Evolutionary conservation across 2,113 vertebrate genomes (phyloP).

Genomic region (Spea multiplicata): DNA sequence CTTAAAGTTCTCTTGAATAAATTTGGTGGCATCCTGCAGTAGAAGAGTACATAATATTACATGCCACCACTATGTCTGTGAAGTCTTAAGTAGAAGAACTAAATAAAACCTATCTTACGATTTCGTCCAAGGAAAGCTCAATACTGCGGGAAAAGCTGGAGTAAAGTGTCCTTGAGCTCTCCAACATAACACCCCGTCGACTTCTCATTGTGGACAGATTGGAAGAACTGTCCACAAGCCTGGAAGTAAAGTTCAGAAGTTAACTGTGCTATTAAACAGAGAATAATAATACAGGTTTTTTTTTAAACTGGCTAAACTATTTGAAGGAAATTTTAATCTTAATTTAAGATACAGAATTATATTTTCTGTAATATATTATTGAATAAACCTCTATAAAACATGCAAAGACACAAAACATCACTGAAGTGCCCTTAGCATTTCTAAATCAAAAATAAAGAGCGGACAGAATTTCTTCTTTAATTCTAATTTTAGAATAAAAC

Average conservation of each 20-base stretch:
- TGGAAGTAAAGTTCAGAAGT: not conserved
- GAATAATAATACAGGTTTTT: no score
- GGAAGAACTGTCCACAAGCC: constrained; percentile 22
- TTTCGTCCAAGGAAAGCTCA: constrained; percentile 55
- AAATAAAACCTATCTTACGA: constrained; percentile 43
- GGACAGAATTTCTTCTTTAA: no score
- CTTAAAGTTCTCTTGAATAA: constrained; percentile 75
- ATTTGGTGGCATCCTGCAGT: constrained; percentile 68
- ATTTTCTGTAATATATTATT: no score
- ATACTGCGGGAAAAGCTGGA: constrained; percentile 64
- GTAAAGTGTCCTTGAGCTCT: constrained; percentile 56
- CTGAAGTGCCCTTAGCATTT: no score
- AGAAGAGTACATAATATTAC: not conserved
- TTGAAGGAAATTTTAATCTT: no score
- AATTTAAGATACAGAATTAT: no score
- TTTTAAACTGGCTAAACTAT: no score
- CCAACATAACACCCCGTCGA: constrained; percentile 57
- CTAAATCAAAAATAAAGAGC: no score
- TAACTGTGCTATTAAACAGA: not conserved
- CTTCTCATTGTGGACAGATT: constrained; percentile 55
- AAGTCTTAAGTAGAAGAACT: constrained; percentile 10
- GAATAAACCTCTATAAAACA: no score
- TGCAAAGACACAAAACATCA: no score
- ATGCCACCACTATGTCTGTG: not conserved
- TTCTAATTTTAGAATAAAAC: no score